Base-by-base conservation (phyloP, 2,888 invertebrate species). In the Frankliniella intonsa region DNA sequence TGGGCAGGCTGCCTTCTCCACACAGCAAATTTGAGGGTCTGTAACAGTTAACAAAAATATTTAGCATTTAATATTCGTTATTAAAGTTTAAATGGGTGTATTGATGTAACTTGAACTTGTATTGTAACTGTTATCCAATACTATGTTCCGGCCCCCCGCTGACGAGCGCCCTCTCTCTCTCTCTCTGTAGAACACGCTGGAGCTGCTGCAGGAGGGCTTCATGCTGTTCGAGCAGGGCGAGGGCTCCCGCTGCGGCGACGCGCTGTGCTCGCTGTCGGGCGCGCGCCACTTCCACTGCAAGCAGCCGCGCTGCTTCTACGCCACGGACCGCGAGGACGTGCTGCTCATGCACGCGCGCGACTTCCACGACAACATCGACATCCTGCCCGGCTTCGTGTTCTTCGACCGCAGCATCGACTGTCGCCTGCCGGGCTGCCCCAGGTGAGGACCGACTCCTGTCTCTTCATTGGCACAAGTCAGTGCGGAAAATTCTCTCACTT, bases 321-420 rank as follows among this genome's bases (percentile, higher is more conserved):
- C 94, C 14, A 94, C 95, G 0, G 94, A 95, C 87, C 91, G 93
- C 81, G 92, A 94, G 83, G 93, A 94, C 84, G 92, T 93, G 65
- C 91, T 97, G 85, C 91, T 94, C 83, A 92, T 94, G 85, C 97
- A 97, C 87, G 93, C 95, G 88, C 92, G 94, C 86, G 96, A 96
- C 87, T 95, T 94, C 85, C 97, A 97, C 87, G 94, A 94, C 84
- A 92, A 94, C 85, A 91, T 93, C 80, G 94, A 94, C 85, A 93
- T 97, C 82, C 88, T 95, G 65, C 94, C 96, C 81, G 95, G 95
- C 0, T 97, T 95, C 86, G 94, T 95, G 83, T 95, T 95, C 87
- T 97, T 94, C 87, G 94, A 94, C 86, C 90, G 89, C 81, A 92
- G 91, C 86, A 91, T 93, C 25, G 93, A 94, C 86, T 94, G 94